These are phyloP conservation scores for Lathronympha strigana DNA, from an alignment of 2,888 invertebrate species.

Conservation along the genomic window DNA sequence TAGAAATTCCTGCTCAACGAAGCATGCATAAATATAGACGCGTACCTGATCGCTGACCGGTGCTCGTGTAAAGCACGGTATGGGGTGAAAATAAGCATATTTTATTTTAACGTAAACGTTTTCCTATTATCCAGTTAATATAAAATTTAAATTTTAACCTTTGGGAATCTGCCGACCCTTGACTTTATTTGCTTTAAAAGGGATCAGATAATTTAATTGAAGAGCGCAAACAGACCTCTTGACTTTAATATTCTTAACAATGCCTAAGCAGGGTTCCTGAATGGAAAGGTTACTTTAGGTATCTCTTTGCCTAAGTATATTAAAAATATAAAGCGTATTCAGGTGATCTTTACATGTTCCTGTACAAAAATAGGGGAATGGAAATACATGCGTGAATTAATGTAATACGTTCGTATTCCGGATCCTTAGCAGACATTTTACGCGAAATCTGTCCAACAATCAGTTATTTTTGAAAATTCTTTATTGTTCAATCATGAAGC, in stretches of 20 bases:
- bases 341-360: not conserved
- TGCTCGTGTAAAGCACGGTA: not conserved
- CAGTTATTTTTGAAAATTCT: too few relatives aligned
- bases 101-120: not conserved
- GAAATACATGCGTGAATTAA: too few relatives aligned
- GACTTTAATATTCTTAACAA: conserved; percentile 27
- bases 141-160: conserved; percentile 22
- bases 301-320: too few relatives aligned
- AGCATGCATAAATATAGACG: too few relatives aligned
- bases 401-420: too few relatives aligned
- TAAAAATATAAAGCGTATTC: not conserved
- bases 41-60: too few relatives aligned
- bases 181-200: conserved; percentile 37
- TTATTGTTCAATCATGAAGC: too few relatives aligned
- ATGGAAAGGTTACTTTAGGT: not conserved
- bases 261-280: conserved; percentile 15
- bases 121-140: conserved; percentile 1
- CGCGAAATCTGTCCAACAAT: too few relatives aligned
- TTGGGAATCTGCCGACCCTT: conserved; percentile 17
- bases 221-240: conserved; percentile 19
- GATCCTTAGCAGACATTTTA: not conserved
- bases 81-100: not conserved
- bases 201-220: conserved; percentile 33
- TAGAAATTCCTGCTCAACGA: too few relatives aligned
- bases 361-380: too few relatives aligned